These are phyloP conservation scores for Serranochromis macrocephalus DNA, from an alignment of 2,113 vertebrate species.

Conservation along the genomic window DNA sequence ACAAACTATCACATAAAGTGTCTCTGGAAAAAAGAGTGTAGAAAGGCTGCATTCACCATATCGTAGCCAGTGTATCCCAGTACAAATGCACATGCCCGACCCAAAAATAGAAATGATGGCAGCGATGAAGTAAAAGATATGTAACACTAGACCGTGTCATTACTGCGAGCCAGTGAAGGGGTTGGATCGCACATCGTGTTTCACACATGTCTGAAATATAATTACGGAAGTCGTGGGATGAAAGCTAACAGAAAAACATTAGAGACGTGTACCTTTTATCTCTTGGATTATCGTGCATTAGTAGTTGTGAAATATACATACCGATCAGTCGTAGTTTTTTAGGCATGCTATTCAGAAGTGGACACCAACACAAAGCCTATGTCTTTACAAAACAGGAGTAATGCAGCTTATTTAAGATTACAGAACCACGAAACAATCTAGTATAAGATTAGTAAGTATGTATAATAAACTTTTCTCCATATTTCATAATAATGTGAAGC, in stretches of 20 bases:
- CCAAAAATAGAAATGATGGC: background rate
- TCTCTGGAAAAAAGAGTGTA: background rate
- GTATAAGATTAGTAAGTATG: background rate
- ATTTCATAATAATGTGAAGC: background rate
- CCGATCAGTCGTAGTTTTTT: background rate
- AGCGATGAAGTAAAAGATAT: background rate
- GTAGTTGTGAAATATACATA: background rate
- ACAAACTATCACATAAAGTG: background rate
- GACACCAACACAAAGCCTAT: background rate
- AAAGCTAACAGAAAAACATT: background rate
- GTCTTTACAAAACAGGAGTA: background rate
- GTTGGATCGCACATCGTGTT: background rate
- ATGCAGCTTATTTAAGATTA: background rate
- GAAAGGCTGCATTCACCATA: background rate
- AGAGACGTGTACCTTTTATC: background rate
- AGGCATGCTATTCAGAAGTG: background rate
- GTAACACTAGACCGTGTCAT: background rate
- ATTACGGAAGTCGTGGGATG: background rate
- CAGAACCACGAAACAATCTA: background rate
- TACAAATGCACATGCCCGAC: background rate
- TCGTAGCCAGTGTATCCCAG: background rate
- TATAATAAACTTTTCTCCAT: background rate
- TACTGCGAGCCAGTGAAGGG: background rate
- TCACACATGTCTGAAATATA: background rate
- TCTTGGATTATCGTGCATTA: background rate